Evolutionary conservation across 2,888 invertebrate genomes (phyloP), one percentile per base, ranked within the genome.

Genomic region (Pollenia amentaria): DNA sequence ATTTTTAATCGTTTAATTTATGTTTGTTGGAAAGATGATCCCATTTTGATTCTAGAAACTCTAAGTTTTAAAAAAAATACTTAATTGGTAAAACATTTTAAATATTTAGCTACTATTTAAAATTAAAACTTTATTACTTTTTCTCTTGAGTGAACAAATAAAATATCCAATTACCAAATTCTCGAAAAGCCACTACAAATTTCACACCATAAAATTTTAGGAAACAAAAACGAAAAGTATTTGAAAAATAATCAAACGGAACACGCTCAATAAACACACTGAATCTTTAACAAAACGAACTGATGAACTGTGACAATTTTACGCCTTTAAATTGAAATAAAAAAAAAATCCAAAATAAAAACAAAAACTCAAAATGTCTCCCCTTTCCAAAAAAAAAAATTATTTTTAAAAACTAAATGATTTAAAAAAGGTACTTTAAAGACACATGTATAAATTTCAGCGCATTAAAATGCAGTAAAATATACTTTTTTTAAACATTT

Each of bases 381-480:
- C 83, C 78, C 60, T 77, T 72, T 51, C 76, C 80, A 78, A 88
- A 89, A 89, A 89, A 88, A 89, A 62, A 64, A 88, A 29, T 29
- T 77, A 86, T n/a, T n/a, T n/a, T n/a, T n/a, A n/a, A n/a, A 77
- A 72, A 72, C 57, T 88, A 78, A 89, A 87, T 88, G 77, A 40
- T 40, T 12, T n/a, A 18, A 65, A 40, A 48, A 48, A 88, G 88
- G 88, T 88, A 89, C 85, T 60, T 55, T 62, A 38, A 64, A 75
- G 75, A 83, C 83, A 83, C 67, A 84, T 83, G 70, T 80, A 80
- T 80, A 80, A 77, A 87, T 87, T 80, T 87, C 76, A 87, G 89
- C 90, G 91, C 91, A 91, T 91, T 91, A 91, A 91, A 91, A 90
- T 90, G 90, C 91, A 90, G 90, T 91, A 91, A 91, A 91, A 91